Evolutionary conservation across 2,888 invertebrate genomes (phyloP), one percentile per base, ranked within the genome.

Genomic region (Lithophane ornitopus): DNA sequence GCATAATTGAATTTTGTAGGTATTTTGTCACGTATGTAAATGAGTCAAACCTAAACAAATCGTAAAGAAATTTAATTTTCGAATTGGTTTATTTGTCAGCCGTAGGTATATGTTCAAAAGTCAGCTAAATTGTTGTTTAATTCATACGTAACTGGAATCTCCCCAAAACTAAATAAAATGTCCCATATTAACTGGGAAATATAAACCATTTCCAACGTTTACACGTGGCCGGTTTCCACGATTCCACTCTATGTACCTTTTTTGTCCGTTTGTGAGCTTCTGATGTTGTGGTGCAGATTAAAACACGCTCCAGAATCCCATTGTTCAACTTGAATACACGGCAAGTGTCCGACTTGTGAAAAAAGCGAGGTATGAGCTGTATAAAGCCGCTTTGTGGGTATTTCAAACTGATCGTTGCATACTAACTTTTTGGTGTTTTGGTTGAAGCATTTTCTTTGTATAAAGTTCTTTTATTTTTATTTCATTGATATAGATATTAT

Each of bases 301-400:
- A 83, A 85, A 80, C 62, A 69, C 62, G 86, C 72, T 84, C 62
- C 65, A 73, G 67, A 80, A 80, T 74, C 54, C 77, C 62, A 86
- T 85, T 85, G 86, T 85, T 86, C 67, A 74, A 80, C 71, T 83
- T 63, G 72, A 72, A 86, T 73, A 80, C 81, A 80, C 74, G 69
- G 74, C 65, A 80, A 81, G 87, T 81, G 81, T 74, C 73, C 70
- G 52, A 70, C 70, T 84, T 75, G 66, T 65, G 41, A 78, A 66
- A 58, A 61, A 54, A 61, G 34, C 39, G 22, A 28, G 26, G 22
- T 58, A 59, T 54, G 44, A 41, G 41, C 52, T 80, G 63, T 39
- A 22, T 59, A 62, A 56, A 74, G 44, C 61, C n/a, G 52, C 61
- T 80, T 84, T 80, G 69, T 49, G n/a, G 46, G 34, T 54, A n/a